These are phyloP conservation scores for Cosmia trapezina DNA, from an alignment of 2,888 invertebrate genomes.

Conservation along the genomic window DNA sequence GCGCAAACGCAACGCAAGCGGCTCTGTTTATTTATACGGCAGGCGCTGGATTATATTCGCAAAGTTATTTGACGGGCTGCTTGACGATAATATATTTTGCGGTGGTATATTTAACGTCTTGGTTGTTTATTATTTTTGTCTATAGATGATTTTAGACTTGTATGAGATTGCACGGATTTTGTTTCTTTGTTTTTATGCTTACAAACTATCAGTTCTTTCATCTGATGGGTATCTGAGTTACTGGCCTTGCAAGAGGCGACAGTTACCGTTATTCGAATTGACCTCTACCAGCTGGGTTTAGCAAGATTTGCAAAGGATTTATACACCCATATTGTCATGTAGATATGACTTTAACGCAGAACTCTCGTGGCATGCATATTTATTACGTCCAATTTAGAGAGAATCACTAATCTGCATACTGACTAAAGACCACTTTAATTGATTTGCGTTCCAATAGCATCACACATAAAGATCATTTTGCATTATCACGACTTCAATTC, in stretches of 20 bases:
- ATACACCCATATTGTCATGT: conserved; percentile 16
- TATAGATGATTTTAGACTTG: neutral
- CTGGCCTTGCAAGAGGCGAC: neutral
- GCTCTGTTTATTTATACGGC: conserved; percentile 47
- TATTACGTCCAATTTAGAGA: conserved; percentile 36
- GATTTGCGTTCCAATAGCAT: conserved; percentile 21
- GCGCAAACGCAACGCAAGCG: conserved; percentile 45
- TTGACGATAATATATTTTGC: conserved; percentile 30
- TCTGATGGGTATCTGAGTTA: neutral
- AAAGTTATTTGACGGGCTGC: conserved; percentile 24
- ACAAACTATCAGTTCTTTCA: neutral
- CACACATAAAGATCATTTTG: conserved; percentile 33
- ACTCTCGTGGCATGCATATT: conserved; percentile 44
- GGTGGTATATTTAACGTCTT: conserved; percentile 16
- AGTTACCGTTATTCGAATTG: neutral
- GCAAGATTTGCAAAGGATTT: conserved; percentile 1
- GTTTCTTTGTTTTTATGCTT: conserved; percentile 1
- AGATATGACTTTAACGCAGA: conserved; percentile 15
- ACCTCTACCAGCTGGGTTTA: neutral
- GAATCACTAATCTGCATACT: conserved; percentile 34
- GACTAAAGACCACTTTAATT: conserved; percentile 7
- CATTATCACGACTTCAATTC: conserved; percentile 5
- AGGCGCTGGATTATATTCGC: conserved; percentile 31
- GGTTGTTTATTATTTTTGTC: neutral
- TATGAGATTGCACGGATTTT: neutral